Base-by-base conservation (phyloP, 2,888 invertebrate genomes). In the Amphipoea lucens region DNA sequence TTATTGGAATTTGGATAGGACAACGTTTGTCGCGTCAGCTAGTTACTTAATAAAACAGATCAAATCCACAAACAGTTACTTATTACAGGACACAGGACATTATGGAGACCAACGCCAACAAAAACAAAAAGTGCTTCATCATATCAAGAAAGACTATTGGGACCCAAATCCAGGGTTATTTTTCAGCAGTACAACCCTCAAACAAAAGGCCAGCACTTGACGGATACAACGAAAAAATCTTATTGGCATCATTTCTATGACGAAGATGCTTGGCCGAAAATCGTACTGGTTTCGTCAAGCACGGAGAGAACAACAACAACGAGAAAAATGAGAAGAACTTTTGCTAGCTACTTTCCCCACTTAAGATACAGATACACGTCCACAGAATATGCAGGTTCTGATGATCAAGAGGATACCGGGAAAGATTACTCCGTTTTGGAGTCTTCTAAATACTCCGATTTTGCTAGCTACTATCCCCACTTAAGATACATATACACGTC, bases 201-300 rank as follows among this genome's bases (percentile, higher is more conserved):
- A 4, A 1, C 36, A 40, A 11, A 29, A 20, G 60, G 14, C 9
- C 63, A 68, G 17, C 48, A 14, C 7, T 6, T 0, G 4, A 14
- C 40, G 6, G 14, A 29, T 0, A 4, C 57, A 29, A 57, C 77
- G 3, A 51, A 54, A 63, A 73, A 71, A 67, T 42, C 66, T 36
- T 71, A 76, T 65, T 85, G 85, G 85, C 75, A 81, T 65, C 48
- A 84, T 62, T 87, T 85, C 23, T 42, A 84, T 11, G 70, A 87
- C 11, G 75, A 75, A 14, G 67, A 71, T 6, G 67, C 81, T 29
- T 87, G 85, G 85, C 85, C 85, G 1, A 87, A 81, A 77, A 65
- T 85, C 12, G 40, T 81, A 29, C 54, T 87, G 23, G 12, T 77
- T 70, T 40, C 78, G 4, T 62, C 85, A 48, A 85, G 54, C 23